These are phyloP conservation scores for Archilochus colubris DNA, from an alignment of 2,113 vertebrate species.

Conservation along the genomic window DNA sequence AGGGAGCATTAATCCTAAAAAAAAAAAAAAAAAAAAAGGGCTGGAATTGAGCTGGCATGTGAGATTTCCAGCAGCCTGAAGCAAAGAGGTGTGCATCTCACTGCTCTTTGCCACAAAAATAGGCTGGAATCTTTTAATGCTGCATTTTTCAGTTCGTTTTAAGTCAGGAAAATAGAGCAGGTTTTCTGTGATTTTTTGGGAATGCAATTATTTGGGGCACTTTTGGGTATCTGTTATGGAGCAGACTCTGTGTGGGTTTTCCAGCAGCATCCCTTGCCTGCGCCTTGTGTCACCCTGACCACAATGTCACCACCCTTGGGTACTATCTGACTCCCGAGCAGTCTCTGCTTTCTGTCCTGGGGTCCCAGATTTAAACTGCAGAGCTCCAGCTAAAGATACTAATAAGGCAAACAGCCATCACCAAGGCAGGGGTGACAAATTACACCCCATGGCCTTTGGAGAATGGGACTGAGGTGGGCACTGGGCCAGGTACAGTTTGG, in stretches of 20 bases:
- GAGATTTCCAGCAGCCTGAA: not conserved
- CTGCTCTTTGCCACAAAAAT: not conserved
- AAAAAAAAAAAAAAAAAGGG: not conserved
- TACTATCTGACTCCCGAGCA: not conserved
- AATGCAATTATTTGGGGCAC: not conserved
- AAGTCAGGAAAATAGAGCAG: not conserved
- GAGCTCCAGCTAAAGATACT: not conserved
- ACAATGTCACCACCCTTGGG: not conserved
- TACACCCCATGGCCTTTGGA: not conserved
- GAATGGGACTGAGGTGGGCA: not conserved
- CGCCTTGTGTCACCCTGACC: not conserved
- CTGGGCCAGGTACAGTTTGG: not conserved
- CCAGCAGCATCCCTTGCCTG: not conserved
- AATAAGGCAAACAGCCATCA: accelerated
- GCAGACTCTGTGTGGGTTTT: not conserved
- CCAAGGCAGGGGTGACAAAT: not conserved
- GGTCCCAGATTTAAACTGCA: not conserved
- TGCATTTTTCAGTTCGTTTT: not conserved
- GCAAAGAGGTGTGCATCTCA: not conserved
- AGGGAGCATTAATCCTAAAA: not conserved
- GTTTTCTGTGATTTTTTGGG: not conserved
- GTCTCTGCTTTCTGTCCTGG: not conserved
- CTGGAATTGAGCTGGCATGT: not conserved
- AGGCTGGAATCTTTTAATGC: not conserved
- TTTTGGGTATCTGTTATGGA: not conserved